These are phyloP conservation scores for Latrodectus geometricus DNA, from an alignment of 1,140 invertebrate species.

Conservation along the genomic window DNA sequence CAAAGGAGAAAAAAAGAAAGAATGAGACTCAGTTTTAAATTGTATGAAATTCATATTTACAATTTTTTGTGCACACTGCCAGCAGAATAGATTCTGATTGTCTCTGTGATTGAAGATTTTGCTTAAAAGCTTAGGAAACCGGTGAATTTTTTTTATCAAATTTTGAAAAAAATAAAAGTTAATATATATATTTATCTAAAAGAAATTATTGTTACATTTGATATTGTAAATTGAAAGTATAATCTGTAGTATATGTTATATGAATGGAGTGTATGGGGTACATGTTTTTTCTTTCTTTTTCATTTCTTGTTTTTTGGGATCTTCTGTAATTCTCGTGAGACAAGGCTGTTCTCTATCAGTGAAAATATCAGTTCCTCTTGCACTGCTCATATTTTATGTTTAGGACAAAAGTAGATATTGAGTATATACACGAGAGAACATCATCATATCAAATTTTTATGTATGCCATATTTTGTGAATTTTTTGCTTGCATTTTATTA, in stretches of 20 bases:
- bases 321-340: conserved; percentile 16
- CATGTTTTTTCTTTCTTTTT: too few relatives aligned
- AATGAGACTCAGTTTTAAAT: too few relatives aligned
- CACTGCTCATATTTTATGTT: conserved; percentile 55
- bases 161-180: too few relatives aligned
- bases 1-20: conserved; percentile 3
- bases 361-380: conserved; percentile 46
- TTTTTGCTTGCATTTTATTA: conserved; percentile 47
- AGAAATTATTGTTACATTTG: too few relatives aligned
- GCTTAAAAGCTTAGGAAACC: conserved; percentile 37
- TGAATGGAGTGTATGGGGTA: too few relatives aligned
- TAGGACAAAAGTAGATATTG: too few relatives aligned
- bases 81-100: conserved; percentile 46
- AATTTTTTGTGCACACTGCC: conserved; percentile 35
- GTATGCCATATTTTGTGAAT: conserved; percentile 55
- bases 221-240: too few relatives aligned
- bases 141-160: too few relatives aligned
- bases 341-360: neutral
- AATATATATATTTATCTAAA: too few relatives aligned
- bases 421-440: conserved; percentile 38
- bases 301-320: neutral
- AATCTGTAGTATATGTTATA: too few relatives aligned
- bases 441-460: conserved; percentile 50
- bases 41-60: too few relatives aligned
- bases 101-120: conserved; percentile 46